Evolutionary conservation across 2,113 vertebrate species (phyloP).

Genomic region (Myotis lucifugus): DNA sequence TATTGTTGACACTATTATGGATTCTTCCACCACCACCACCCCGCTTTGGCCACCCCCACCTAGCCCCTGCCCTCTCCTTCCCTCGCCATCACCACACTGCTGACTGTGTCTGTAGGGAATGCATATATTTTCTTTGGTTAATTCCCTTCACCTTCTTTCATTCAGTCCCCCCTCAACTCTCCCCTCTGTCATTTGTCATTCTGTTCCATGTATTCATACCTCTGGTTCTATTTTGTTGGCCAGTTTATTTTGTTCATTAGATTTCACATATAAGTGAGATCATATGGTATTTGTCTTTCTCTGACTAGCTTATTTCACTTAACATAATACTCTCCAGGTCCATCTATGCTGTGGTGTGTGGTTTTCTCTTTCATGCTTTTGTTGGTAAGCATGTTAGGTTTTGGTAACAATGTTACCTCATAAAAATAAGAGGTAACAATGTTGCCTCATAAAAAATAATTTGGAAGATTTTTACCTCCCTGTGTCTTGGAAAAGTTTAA

Average conservation of each 20-base stretch:
- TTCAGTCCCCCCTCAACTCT: neutral
- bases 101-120: neutral
- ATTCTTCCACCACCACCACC: too few species aligned
- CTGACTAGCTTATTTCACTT: neutral
- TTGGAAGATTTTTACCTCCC: neutral
- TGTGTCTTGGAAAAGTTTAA: neutral
- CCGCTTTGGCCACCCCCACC: too few species aligned
- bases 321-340: neutral
- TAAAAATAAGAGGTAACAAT: neutral
- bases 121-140: neutral
- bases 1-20: too few species aligned
- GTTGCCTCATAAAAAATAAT: conserved; percentile 7
- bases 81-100: too few species aligned
- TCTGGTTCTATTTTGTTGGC: neutral
- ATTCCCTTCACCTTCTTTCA: neutral
- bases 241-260: neutral
- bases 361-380: conserved; percentile 24
- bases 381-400: neutral
- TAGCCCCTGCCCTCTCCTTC: too few species aligned
- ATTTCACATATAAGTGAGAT: neutral
- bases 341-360: neutral
- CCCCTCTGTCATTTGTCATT: neutral
- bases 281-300: neutral
- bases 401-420: neutral
- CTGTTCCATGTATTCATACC: neutral